These are phyloP conservation scores for Morone chrysops DNA, from an alignment of 2,113 vertebrate species.

Conservation along the genomic window DNA sequence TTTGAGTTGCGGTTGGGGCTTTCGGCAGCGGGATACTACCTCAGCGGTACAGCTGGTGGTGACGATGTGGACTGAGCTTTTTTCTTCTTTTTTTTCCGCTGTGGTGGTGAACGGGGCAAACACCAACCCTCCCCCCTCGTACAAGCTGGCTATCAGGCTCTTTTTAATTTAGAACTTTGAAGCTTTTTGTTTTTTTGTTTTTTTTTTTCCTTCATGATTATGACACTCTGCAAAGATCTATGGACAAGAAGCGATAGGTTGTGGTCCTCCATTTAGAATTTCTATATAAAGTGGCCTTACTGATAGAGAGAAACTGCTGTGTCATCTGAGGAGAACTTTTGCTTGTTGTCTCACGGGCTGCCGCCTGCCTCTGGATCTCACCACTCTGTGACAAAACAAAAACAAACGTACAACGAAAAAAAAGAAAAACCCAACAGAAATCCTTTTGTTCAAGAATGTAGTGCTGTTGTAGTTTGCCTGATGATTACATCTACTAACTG, in stretches of 20 bases:
- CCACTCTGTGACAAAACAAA: slow-evolving; percentile 72
- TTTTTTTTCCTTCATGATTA: slow-evolving; percentile 28
- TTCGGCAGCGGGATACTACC: slow-evolving; percentile 86
- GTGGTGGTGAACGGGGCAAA: slow-evolving; percentile 77
- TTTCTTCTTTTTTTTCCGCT: slow-evolving; percentile 75
- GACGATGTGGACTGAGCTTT: slow-evolving; percentile 88
- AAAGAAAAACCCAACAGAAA: not conserved
- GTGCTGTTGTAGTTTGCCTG: slow-evolving; percentile 87
- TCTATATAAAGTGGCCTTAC: slow-evolving; percentile 98
- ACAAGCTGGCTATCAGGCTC: slow-evolving; percentile 78
- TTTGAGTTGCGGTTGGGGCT: slow-evolving; percentile 84
- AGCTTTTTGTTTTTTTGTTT: slow-evolving; percentile 26
- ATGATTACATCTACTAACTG: slow-evolving; percentile 69
- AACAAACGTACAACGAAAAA: slow-evolving; percentile 15
- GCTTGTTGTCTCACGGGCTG: slow-evolving; percentile 79
- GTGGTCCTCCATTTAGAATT: slow-evolving; percentile 87
- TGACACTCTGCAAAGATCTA: slow-evolving; percentile 78
- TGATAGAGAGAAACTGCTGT: slow-evolving; percentile 83
- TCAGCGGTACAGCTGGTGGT: slow-evolving; percentile 90
- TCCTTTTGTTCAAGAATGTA: slow-evolving; percentile 76
- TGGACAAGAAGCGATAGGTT: slow-evolving; percentile 84
- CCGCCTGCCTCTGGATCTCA: slow-evolving; percentile 83
- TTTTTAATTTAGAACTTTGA: slow-evolving; percentile 89
- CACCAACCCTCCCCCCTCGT: slow-evolving; percentile 76
- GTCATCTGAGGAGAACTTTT: slow-evolving; percentile 83